These are phyloP conservation scores for Vanessa atalanta DNA, from an alignment of 1,140 invertebrate genomes.

Conservation along the genomic window DNA sequence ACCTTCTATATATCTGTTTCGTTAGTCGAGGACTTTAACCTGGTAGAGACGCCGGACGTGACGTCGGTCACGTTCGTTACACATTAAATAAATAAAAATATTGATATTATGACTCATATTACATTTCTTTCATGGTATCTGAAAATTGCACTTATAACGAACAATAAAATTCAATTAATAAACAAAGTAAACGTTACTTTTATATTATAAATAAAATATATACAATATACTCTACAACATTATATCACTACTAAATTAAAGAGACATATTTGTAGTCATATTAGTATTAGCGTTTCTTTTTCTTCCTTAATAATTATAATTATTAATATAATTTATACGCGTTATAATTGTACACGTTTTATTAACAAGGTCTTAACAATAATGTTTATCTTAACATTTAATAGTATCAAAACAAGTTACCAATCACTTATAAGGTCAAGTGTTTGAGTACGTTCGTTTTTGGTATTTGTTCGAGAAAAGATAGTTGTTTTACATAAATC, in stretches of 20 bases:
- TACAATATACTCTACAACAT: too few species aligned
- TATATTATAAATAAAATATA: too few species aligned
- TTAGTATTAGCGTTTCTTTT: too few species aligned
- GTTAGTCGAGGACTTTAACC: background rate
- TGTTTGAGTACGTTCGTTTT: background rate
- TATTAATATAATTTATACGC: too few species aligned
- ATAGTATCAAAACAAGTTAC: background rate
- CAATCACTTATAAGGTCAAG: conserved; percentile 11
- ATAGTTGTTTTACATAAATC: too few species aligned
- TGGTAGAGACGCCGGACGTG: conserved; percentile 8
- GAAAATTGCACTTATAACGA: background rate
- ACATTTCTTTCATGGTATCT: background rate
- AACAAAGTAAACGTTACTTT: too few species aligned
- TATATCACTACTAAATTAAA: too few species aligned
- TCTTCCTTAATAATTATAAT: too few species aligned
- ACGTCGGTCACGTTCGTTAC: conserved; percentile 5
- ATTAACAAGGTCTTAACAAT: background rate
- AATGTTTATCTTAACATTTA: conserved; percentile 1
- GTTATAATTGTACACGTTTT: background rate
- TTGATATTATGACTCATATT: background rate
- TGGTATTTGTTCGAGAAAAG: background rate
- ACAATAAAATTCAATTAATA: too few species aligned
- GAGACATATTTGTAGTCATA: too few species aligned
- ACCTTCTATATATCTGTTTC: background rate
- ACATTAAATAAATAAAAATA: background rate